Evolutionary conservation across 2,113 vertebrate genomes (phyloP), one percentile per base, ranked within the genome.

Genomic region (Zingel zingel): DNA sequence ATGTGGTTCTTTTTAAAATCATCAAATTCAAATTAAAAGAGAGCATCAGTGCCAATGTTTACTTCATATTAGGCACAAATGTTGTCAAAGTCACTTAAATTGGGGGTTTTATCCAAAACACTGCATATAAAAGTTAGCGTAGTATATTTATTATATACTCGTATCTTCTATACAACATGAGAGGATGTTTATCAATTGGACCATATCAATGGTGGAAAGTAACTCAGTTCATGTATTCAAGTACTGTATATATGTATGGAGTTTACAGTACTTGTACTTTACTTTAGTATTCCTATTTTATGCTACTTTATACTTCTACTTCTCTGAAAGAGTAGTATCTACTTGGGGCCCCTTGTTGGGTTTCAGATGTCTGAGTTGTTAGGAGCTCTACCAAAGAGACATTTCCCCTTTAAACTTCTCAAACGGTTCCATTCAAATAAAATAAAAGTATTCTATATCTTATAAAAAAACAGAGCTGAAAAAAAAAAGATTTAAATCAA

Each of bases 31-130:
- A 43, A 43, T 43, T 43, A 43, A 43, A 43, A 43, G 39, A 43
- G 5, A 23, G 18, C 56, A 74, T 13, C 21, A 18, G 39, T 69
- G 56, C 75, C 39, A 59, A 18, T 63, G 21, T 74, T 80, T 74
- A 10, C 8, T 50, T 66, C 39, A 23, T 33, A 33, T 70, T 25
- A 59, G 10, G 33, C 33, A 13, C 13, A 27, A 23, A n/a, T 62
- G 47, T 81, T 72, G 57, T 76, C 36, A 30, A 45, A 5, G 19
- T 19, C 18, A 45, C 19, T 59, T 0, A 59, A 39, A 39, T 27
- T 14, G 0, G 6, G 3, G 6, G 16, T 27, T 9, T 65, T n/a
- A 36, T 78, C 30, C 65, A 69, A 30, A 59, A 16, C 50, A 33
- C n/a, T 9, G 2, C 3, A 21, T 39, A 39, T 9, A 39, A 39